Evolutionary conservation across 2,113 vertebrate genomes (phyloP), one percentile per base, ranked within the genome.

Genomic region (Anoplopoma fimbria): DNA sequence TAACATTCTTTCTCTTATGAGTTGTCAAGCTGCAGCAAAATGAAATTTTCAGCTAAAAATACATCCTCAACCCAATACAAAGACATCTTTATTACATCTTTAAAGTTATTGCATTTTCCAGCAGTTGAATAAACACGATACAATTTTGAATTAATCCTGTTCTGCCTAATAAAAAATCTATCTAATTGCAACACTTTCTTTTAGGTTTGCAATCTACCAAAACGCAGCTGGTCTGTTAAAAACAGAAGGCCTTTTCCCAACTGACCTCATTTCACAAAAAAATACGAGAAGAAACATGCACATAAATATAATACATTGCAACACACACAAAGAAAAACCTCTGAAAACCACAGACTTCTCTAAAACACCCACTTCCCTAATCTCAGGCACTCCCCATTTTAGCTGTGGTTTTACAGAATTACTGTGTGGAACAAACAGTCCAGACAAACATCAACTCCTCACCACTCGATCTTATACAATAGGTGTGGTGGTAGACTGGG

Each of bases 361-460:
- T 49, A 21, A 82, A 79, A 75, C 63, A 82, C 42, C 69, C 64
- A 70, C 83, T 68, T 78, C n/a, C 49, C 42, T 85, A 78, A 84
- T 87, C 70, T 86, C 81, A 45, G 77, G 14, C 84, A 71, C 81
- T 87, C 73, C 75, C 69, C 34, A 9, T 60, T 84, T 82, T 75
- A 34, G 85, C 83, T 78, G 81, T 69, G 89, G 84, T 84, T 89
- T 86, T 27, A 84, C 82, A 79, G 31, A 60, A 72, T 83, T 53
- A 77, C 76, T 71, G 29, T 76, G 61, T 69, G 75, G 77, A 83
- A 55, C 67, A 79, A 89, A 72, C 34, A 55, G 62, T 49, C 14
- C 49, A 67, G 81, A 72, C 84, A 65, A 81, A 81, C 85, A 82
- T 82, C 67, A 38, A 64, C 63, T 60, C 71, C 62, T 75, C 76